Base-by-base conservation (phyloP, 2,113 vertebrate genomes). In the Coptodon bakossiorum region DNA sequence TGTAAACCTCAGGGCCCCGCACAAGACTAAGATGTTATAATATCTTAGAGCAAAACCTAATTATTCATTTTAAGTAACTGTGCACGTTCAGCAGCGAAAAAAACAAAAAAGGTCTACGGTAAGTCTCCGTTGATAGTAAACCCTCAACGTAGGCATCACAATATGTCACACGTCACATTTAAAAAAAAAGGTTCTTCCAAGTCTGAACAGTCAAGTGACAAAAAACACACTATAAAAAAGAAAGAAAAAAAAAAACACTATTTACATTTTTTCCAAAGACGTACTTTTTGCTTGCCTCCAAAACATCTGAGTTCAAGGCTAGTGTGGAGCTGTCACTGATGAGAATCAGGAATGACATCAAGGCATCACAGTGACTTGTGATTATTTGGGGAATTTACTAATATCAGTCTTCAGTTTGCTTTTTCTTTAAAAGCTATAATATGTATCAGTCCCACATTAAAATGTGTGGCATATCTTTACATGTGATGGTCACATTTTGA, bases 81-180 rank as follows among this genome's bases (percentile, higher is more conserved):
- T 22, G 22, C 66, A 73, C 12, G 27, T 45, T 27, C 13, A 45
- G 38, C 38, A 71, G 66, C 3, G 0, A 27, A 71, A 71, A 19
- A 0, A 0, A 0, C 38, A 3, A 5, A 66, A 66, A 7, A n/a
- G 34, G 6, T 66, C 34, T 66, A n/a, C 31, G 4, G 17, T 14
- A 24, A 22, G 1, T 71, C 38, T 16, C n/a, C 3, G 8, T 27
- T 43, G n/a, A 24, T 27, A 6, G 22, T 43, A 7, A 24, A 24
- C n/a, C 1, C 19, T 71, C 38, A 71, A 16, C 14, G 6, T 66
- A 66, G 10, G 16, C 9, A 17, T 63, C 5, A 63, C 2, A 19
- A 34, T 34, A 63, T 34, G 54, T 56, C 45, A 16, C 45, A 48
- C 7, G 45, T 48, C 54, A 56, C 11, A 56, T 56, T 56, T 56